Evolutionary conservation across 2,888 invertebrate genomes (phyloP).

Genomic region (Sinelater perroti): DNA sequence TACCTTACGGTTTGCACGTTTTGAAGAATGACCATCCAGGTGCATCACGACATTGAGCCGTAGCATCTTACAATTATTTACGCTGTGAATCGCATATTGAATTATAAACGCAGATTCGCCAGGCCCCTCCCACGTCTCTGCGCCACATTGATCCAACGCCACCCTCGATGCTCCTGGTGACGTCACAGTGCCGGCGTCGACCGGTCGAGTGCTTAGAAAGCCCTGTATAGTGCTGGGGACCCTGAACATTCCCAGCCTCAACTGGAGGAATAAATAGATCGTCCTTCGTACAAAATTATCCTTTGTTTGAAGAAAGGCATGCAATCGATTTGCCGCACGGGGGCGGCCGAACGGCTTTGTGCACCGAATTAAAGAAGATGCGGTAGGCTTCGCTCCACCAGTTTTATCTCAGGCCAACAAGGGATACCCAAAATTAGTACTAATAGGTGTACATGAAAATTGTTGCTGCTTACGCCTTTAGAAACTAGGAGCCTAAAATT

Average conservation of each 20-base stretch:
- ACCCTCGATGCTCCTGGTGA: slow-evolving; percentile 35
- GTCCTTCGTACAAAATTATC: slow-evolving; percentile 17
- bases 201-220: slow-evolving; percentile 37
- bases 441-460: no score
- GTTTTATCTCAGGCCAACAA: no score
- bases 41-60: neutral
- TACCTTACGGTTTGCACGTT: no score
- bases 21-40: no score
- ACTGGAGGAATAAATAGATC: slow-evolving; percentile 19
- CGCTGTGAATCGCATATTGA: slow-evolving; percentile 32
- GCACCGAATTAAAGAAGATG: no score
- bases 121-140: slow-evolving; percentile 36
- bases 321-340: neutral
- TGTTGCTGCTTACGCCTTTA: no score
- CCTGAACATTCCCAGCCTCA: slow-evolving; percentile 23
- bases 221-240: slow-evolving; percentile 21
- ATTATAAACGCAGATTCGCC: slow-evolving; percentile 31
- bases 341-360: no score
- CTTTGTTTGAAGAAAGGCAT: slow-evolving; percentile 13
- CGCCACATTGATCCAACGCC: slow-evolving; percentile 41
- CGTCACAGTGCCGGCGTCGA: slow-evolving; percentile 41
- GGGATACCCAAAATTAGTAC: no score
- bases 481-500: no score
- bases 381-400: no score
- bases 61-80: slow-evolving; percentile 27